A percentile compares a stretch with the other conserved stretches of the same genome.
Evolutionary conservation across 2,113 vertebrate genomes (phyloP).

Genomic region (Crotalus viridis): DNA sequence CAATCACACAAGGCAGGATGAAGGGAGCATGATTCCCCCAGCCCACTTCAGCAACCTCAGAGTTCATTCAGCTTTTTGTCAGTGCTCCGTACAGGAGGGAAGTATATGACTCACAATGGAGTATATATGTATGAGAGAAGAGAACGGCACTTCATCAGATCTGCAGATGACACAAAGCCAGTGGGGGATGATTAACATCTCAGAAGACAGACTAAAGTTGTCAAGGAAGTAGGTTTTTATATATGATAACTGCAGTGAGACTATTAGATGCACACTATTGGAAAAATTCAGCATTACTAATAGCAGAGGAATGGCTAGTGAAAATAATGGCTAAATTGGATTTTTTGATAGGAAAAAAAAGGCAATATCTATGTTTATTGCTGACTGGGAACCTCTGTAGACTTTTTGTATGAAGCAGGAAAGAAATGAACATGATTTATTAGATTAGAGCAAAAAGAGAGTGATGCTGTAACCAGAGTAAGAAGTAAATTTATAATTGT

Average conservation of each 20-base stretch:
- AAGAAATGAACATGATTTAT: background rate
- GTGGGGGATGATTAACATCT: background rate
- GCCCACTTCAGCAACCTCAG: slow-evolving; percentile 11
- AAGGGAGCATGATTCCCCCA: slow-evolving; percentile 12
- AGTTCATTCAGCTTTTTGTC: slow-evolving; percentile 25
- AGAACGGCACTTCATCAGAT: background rate
- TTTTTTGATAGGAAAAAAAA: background rate
- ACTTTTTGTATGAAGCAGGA: background rate
- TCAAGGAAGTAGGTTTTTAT: background rate
- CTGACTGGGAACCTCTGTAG: background rate
- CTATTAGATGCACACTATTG: background rate
- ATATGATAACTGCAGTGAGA: background rate
- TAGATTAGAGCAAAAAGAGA: background rate
- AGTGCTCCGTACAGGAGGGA: background rate
- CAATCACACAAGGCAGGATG: slow-evolving; percentile 18
- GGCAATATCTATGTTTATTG: background rate
- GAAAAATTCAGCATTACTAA: background rate
- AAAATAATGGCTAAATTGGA: background rate
- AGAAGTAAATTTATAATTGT: background rate
- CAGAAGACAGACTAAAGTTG: background rate
- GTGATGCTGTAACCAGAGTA: background rate
- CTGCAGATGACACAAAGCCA: background rate
- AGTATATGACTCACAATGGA: background rate
- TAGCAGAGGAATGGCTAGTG: background rate
- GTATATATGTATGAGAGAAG: background rate